phyloP scores from a whole-genome alignment of 2,113 vertebrate genomes.

The Theristicus caerulescens region DNA sequence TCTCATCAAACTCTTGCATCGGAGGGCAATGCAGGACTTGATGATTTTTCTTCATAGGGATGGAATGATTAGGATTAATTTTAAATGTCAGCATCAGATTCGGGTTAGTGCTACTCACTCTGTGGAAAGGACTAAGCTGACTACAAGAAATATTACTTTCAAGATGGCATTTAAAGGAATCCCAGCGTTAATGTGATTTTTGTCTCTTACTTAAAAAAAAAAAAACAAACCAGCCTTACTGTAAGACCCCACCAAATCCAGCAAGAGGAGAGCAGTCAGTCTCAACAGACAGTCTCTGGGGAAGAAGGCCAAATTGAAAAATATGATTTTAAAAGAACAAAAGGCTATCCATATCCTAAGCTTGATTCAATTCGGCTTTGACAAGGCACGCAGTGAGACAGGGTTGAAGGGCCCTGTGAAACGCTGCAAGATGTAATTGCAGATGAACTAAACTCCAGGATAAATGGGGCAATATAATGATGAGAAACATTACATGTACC shows the following conservation, averaged over 20 bases:
- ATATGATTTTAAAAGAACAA: not conserved
- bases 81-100: not conserved
- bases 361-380: not conserved
- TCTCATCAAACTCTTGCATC: not conserved
- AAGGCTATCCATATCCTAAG: not conserved
- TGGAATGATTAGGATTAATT: not conserved
- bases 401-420: not conserved
- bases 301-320: not conserved
- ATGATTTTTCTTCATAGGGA: not conserved
- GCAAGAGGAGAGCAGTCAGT: not conserved
- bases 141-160: not conserved
- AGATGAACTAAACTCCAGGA: not conserved
- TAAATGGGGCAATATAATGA: not conserved
- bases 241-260: not conserved
- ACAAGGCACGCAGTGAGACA: not conserved
- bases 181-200: not conserved
- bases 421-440: not conserved
- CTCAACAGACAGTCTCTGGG: not conserved
- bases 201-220: not conserved
- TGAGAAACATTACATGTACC: not conserved
- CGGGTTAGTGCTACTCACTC: not conserved
- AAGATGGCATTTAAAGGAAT: constrained; percentile 25
- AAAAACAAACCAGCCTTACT: not conserved
- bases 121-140: not conserved
- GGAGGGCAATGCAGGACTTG: not conserved